Evolutionary conservation across 2,797 vertebrate species (phyloP).

Genomic region (Kryptolebias ocellatus): DNA sequence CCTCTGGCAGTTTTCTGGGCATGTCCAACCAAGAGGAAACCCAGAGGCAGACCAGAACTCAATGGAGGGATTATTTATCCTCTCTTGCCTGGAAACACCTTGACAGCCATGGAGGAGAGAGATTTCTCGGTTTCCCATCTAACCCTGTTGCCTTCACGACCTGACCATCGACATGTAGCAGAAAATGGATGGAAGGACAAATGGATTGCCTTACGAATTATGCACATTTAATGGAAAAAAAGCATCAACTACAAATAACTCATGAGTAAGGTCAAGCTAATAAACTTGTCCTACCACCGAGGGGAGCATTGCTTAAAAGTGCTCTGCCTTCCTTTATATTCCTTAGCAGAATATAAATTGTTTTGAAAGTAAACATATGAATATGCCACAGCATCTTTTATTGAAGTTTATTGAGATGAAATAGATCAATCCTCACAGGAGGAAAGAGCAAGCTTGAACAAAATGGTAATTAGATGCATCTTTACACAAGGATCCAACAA

Average conservation of each 20-base stretch:
- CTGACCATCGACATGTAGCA: too few relatives aligned
- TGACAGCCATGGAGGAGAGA: too few relatives aligned
- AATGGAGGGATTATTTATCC: too few relatives aligned
- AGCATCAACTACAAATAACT: not conserved
- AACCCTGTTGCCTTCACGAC: too few relatives aligned
- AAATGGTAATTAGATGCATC: slow-evolving; percentile 67
- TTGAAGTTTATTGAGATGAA: slow-evolving; percentile 43
- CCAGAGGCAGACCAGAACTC: too few relatives aligned
- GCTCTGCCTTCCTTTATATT: not conserved
- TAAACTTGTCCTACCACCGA: slow-evolving; percentile 5
- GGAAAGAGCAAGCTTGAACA: slow-evolving; percentile 46
- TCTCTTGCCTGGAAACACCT: too few relatives aligned
- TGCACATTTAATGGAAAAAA: not conserved
- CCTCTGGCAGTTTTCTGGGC: too few relatives aligned
- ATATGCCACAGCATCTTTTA: slow-evolving; percentile 35
- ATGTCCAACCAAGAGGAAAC: too few relatives aligned
- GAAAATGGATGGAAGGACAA: not conserved
- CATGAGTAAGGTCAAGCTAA: slow-evolving; percentile 11
- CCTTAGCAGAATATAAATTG: slow-evolving; percentile 9
- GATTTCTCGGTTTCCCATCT: too few relatives aligned
- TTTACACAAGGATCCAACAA: slow-evolving; percentile 59
- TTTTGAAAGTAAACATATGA: slow-evolving; percentile 22
- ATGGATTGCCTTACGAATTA: slow-evolving; percentile 2
- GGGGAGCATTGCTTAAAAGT: not conserved
- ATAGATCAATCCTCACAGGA: slow-evolving; percentile 46